These are phyloP conservation scores for Labia minor DNA, from an alignment of 2,888 invertebrate genomes.

Conservation along the genomic window DNA sequence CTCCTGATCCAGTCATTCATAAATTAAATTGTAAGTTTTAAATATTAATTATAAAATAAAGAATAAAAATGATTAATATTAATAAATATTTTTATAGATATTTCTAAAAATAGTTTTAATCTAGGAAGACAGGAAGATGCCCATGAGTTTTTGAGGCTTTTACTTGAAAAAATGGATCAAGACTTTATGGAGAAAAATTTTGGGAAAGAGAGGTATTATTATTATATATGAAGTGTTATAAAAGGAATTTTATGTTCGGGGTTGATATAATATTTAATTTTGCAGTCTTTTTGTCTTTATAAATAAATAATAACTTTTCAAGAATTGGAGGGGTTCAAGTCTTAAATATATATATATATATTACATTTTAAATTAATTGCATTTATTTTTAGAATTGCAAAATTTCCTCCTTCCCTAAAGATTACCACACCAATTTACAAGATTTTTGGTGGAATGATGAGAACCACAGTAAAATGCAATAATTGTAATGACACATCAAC, in stretches of 20 bases:
- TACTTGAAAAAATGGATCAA: slow-evolving; percentile 2
- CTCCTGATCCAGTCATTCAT: not conserved
- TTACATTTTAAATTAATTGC: not conserved
- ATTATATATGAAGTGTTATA: not conserved
- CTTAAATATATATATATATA: no score
- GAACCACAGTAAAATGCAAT: not conserved
- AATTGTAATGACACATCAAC: not conserved
- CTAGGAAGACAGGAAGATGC: not conserved
- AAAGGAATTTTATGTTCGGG: no score
- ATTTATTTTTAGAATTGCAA: not conserved
- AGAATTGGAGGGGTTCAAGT: no score
- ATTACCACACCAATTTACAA: not conserved
- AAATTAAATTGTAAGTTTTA: not conserved
- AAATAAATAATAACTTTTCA: no score
- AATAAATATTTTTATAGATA: not conserved
- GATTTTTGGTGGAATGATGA: not conserved
- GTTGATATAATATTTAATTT: no score
- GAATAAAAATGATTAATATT: not conserved
- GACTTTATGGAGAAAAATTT: not conserved
- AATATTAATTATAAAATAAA: not conserved
- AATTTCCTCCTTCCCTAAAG: not conserved
- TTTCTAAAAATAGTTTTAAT: not conserved
- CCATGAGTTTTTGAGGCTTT: not conserved
- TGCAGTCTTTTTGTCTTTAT: no score
- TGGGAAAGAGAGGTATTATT: not conserved